A percentile compares a stretch with the other conserved stretches of the same genome.
Conservation (phyloP, 2,888 invertebrate genomes). For the Cancer borealis region DNA sequence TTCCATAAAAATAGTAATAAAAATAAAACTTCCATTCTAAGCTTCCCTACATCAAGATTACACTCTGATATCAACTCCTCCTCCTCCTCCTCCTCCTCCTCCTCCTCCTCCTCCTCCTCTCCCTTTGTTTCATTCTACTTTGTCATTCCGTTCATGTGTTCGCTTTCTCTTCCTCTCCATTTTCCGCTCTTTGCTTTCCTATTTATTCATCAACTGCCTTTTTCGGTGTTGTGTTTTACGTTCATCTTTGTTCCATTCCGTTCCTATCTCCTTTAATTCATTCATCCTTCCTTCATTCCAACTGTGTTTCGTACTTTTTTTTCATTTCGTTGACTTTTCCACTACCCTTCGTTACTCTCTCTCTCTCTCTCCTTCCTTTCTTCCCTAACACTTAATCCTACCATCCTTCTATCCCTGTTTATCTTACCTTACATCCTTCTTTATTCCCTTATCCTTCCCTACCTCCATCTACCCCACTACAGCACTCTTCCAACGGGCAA, state of each 20-base stretch:
- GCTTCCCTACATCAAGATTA: neutral
- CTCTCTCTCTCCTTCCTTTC: neutral
- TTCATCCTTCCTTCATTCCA: neutral
- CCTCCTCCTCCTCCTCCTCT: neutral
- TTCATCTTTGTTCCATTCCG: neutral
- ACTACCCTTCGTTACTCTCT: neutral
- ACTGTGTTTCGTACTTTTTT: neutral
- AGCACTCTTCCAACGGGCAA: slow-evolving; percentile 79
- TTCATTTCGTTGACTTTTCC: neutral
- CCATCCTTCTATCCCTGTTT: neutral
- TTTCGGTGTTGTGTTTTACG: neutral
- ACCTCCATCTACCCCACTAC: neutral
- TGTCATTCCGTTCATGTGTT: neutral
- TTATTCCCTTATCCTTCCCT: neutral
- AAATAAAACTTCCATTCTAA: neutral
- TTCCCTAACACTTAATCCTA: neutral
- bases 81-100: neutral
- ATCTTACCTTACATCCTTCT: no score
- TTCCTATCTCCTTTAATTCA: neutral
- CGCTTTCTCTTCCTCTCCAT: neutral
- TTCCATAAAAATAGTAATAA: neutral
- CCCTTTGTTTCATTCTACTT: neutral
- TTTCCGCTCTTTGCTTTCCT: neutral
- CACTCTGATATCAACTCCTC: neutral
- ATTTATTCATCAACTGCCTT: neutral